Conservation (phyloP, 2,888 invertebrate genomes). For the Brenthis daphne region DNA sequence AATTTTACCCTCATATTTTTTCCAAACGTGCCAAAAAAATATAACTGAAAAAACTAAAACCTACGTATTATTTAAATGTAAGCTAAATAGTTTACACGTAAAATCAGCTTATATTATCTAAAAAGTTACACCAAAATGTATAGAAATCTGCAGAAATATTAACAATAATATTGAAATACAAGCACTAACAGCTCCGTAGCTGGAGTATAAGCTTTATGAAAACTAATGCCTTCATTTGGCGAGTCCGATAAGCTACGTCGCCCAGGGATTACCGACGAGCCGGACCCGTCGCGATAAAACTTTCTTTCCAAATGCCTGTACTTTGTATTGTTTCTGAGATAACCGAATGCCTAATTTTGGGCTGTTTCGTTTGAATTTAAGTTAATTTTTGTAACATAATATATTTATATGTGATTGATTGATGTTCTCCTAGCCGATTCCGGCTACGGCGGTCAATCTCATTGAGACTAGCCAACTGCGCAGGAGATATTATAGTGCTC, state of each 20-base stretch:
- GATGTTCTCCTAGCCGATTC: too few species aligned
- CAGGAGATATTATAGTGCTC: too few species aligned
- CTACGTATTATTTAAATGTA: too few species aligned
- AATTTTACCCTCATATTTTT: too few species aligned
- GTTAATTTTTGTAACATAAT: too few species aligned
- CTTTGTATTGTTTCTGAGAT: conserved; percentile 60
- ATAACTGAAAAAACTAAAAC: too few species aligned
- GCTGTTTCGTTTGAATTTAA: neutral
- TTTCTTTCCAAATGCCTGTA: conserved; percentile 55
- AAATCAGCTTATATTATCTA: neutral
- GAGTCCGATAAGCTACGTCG: conserved; percentile 76
- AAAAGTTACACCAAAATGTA: neutral
- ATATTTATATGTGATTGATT: too few species aligned
- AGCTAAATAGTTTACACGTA: neutral
- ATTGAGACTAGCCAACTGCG: too few species aligned
- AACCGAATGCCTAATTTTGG: conserved; percentile 30
- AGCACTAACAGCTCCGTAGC: conserved; percentile 13
- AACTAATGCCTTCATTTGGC: conserved; percentile 81
- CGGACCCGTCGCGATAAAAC: conserved; percentile 64
- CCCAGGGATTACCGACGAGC: conserved; percentile 69
- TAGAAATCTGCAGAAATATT: neutral
- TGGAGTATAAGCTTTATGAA: conserved; percentile 78
- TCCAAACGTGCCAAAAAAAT: too few species aligned
- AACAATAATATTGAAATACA: conserved; percentile 17
- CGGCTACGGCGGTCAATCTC: too few species aligned